Conservation (phyloP, 1,140 invertebrate species). For the Zaprionus camerounensis region DNA sequence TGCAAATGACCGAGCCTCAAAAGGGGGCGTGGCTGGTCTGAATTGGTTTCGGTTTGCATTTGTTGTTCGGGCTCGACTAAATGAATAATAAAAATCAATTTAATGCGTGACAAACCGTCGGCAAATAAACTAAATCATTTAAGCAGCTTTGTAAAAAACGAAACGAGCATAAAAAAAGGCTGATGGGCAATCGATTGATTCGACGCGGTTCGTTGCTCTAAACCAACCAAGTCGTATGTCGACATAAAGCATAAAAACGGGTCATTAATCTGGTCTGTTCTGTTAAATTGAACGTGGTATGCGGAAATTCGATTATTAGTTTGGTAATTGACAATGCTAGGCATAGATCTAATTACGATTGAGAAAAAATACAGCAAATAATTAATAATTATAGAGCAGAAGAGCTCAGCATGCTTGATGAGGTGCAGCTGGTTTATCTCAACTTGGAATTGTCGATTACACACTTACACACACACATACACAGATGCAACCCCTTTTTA, state of each 20-base stretch:
- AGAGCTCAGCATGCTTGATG: slow-evolving; percentile 4
- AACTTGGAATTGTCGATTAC: slow-evolving; percentile 29
- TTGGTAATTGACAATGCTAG: not conserved
- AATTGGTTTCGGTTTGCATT: not conserved
- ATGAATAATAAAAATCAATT: slow-evolving; percentile 58
- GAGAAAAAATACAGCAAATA: not conserved
- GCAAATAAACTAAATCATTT: slow-evolving; percentile 32
- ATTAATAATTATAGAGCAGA: not conserved
- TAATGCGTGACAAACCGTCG: slow-evolving; percentile 47
- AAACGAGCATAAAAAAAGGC: not conserved
- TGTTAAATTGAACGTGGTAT: not conserved
- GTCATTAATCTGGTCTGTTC: slow-evolving; percentile 1
- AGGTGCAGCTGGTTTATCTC: not conserved
- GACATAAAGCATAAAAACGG: not conserved
- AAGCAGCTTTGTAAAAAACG: slow-evolving; percentile 2
- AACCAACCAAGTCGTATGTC: slow-evolving; percentile 5
- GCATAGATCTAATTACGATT: not conserved
- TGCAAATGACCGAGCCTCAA: slow-evolving; percentile 50
- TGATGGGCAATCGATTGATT: slow-evolving; percentile 5
- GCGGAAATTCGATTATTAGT: slow-evolving; percentile 1
- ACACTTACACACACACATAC: not conserved
- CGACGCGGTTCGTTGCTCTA: slow-evolving; percentile 2
- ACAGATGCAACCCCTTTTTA: not conserved
- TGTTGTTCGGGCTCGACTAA: slow-evolving; percentile 24
- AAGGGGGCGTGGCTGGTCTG: not conserved